phyloP scores from a whole-genome alignment of 2,797 vertebrate species.

The Petrocephalus sullivani region DNA sequence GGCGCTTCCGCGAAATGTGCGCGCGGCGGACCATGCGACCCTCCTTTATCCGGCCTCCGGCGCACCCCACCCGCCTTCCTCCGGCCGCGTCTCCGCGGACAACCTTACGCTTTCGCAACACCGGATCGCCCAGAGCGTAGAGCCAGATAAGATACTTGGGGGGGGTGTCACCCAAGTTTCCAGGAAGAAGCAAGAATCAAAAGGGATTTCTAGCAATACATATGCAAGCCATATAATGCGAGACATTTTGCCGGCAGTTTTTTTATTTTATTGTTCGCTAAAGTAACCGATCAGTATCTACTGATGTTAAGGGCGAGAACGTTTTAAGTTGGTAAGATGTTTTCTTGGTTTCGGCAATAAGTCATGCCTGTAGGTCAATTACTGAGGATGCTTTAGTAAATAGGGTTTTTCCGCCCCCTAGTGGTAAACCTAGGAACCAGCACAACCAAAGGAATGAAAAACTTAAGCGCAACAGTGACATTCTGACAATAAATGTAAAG shows the following conservation, averaged over 20 bases:
- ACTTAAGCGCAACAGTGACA: background rate
- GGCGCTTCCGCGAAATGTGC: slow-evolving; percentile 43
- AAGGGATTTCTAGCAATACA: background rate
- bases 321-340: background rate
- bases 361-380: background rate
- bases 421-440: slow-evolving; percentile 11
- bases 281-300: background rate
- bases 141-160: background rate
- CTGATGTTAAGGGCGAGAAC: background rate
- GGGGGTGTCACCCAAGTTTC: background rate
- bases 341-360: background rate
- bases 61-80: slow-evolving; percentile 13
- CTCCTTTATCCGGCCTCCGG: slow-evolving; percentile 22
- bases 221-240: background rate
- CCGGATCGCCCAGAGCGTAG: background rate
- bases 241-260: background rate
- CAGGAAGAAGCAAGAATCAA: background rate
- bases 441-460: background rate
- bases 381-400: background rate
- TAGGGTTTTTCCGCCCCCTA: slow-evolving; percentile 6
- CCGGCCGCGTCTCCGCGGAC: background rate
- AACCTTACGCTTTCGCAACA: background rate
- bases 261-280: background rate
- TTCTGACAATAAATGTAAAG: background rate
- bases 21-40: slow-evolving; percentile 6